Percentiles rank a stretch among this genome's conserved stretches.
Evolutionary conservation across 2,797 vertebrate genomes (phyloP).

Genomic region (Galagoides demidoff): DNA sequence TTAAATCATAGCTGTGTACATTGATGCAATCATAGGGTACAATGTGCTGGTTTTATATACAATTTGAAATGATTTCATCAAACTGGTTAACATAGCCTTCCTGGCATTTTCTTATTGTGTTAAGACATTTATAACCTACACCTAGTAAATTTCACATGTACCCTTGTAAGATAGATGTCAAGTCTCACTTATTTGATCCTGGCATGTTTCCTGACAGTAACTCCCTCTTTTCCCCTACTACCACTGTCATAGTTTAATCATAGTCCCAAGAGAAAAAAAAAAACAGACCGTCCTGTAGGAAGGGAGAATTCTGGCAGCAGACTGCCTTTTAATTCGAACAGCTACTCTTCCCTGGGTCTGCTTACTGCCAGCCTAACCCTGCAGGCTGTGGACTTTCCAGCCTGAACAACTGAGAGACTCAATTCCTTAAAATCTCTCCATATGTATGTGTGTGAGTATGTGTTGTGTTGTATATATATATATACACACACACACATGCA

Average conservation of each 20-base stretch:
- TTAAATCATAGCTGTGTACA: too few relatives aligned
- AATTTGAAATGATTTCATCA: too few relatives aligned
- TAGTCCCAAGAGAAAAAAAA: not conserved
- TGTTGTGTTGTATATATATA: too few relatives aligned
- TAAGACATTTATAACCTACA: too few relatives aligned
- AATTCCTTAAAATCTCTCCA: not conserved
- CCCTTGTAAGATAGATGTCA: not conserved
- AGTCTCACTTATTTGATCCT: constrained; percentile 16
- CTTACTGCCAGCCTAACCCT: not conserved
- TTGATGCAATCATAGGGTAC: too few relatives aligned
- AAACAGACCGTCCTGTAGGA: not conserved
- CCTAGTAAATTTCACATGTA: too few relatives aligned
- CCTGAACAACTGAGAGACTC: not conserved
- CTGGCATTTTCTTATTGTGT: too few relatives aligned
- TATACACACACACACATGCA: not conserved
- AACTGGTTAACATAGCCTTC: too few relatives aligned
- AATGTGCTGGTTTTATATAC: too few relatives aligned
- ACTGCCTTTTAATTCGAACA: not conserved
- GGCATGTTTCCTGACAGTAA: not conserved
- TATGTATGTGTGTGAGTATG: too few relatives aligned
- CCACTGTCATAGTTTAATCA: not conserved
- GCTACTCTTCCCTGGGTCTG: not conserved
- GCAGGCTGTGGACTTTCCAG: not conserved
- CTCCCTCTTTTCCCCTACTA: not conserved
- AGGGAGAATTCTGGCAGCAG: not conserved